Base-by-base conservation (phyloP, 2,888 invertebrate species). In the Ectemnius continuus region DNA sequence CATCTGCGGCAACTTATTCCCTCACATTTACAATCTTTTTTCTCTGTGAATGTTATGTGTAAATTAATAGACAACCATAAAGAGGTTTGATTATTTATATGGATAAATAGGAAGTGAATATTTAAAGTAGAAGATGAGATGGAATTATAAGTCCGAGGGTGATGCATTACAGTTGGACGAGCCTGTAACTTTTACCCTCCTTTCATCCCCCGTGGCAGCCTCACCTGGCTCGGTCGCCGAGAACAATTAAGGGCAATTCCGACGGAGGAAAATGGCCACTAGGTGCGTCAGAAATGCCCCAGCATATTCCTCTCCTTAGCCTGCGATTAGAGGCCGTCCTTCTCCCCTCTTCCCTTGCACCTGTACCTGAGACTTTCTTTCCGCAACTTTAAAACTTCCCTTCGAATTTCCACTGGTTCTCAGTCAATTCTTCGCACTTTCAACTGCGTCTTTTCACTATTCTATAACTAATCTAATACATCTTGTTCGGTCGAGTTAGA, bases 181-280 rank as follows among this genome's bases (percentile, higher is more conserved):
- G 8, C 36, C 45, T 59, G 26, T 64, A 67, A 61, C 72, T 71
- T 67, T 67, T 52, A 52, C n/a, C 52, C 16, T 52, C 67, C 73
- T 77, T 79, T 78, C 76, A 69, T 79, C 78, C 77, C 81, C 66
- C 64, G 78, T 47, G 65, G 62, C 56, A n/a, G 71, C 67, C 67
- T 70, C 81, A 71, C 58, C 76, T 79, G 82, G 79, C 71, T 63
- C 58, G 52, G 56, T 69, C 52, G 56, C 71, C 67, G 26, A 52
- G 52, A 52, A 59, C 57, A 77, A 81, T 82, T 82, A 82, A 80
- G 80, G 48, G 61, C 73, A 78, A 72, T 68, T 69, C 61, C 52
- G 14, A 1, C 52, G 8, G 5, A 52, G 67, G 52, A 70, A 26
- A 61, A 72, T 20, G 48, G 20, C 20, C 46, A 45, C 5, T 14